Conservation (phyloP, 2,797 vertebrate genomes). For the Myoxocephalus aenaeus region DNA sequence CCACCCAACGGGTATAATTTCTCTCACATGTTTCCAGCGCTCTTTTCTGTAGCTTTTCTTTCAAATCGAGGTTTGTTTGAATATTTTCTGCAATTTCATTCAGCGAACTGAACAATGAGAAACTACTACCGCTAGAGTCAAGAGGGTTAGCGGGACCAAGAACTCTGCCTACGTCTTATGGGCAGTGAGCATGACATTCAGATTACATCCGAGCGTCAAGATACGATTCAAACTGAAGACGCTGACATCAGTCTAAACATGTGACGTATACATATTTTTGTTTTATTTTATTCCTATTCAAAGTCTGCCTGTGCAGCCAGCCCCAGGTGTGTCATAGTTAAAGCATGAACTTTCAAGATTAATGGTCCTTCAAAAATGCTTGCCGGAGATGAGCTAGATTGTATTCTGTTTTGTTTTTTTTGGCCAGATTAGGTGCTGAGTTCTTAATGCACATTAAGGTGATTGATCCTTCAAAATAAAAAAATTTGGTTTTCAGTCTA, state of each 20-base stretch:
- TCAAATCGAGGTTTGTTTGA: background rate
- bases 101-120: background rate
- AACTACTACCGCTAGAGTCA: background rate
- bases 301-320: constrained; percentile 25
- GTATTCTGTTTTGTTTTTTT: background rate
- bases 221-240: background rate
- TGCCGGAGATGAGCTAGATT: background rate
- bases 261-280: too few species aligned
- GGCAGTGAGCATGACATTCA: background rate
- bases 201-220: background rate
- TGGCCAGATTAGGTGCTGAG: background rate
- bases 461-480: background rate
- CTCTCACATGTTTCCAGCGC: background rate
- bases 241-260: background rate
- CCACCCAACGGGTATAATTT: background rate
- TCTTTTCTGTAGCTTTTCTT: background rate
- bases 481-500: background rate
- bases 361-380: background rate
- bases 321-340: background rate
- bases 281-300: background rate
- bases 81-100: background rate
- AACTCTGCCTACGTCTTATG: background rate
- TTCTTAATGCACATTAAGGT: background rate
- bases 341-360: background rate
- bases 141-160: background rate